Percentiles rank a stretch among this genome's conserved stretches.
These are phyloP conservation scores for Gymnocypris eckloni DNA, from an alignment of 2,797 vertebrate species.

Conservation along the genomic window DNA sequence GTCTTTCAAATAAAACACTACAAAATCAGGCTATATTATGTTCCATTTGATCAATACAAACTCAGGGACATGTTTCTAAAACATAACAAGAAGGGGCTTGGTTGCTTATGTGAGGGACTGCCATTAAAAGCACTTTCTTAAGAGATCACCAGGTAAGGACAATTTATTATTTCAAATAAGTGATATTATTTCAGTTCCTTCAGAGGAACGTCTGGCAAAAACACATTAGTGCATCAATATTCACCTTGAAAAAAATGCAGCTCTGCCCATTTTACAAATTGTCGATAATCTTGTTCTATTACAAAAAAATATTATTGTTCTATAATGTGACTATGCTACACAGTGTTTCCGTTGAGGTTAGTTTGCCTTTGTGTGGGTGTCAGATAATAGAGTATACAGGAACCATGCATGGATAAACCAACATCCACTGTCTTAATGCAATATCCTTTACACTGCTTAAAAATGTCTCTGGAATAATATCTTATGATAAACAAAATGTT, in stretches of 20 bases:
- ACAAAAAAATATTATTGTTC: not conserved
- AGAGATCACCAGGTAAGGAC: conserved; percentile 5
- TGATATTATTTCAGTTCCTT: conserved; percentile 11
- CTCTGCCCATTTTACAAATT: not conserved
- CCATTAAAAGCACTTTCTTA: conserved; percentile 15
- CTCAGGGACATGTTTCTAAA: conserved; percentile 27
- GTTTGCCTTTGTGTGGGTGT: not conserved
- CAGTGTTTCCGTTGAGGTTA: not conserved
- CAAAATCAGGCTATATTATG: conserved; percentile 9
- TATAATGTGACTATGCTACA: not conserved
- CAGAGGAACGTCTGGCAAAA: not conserved
- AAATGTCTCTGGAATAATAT: not conserved
- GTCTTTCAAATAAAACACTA: conserved; percentile 23
- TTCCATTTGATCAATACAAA: conserved; percentile 5
- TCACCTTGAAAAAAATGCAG: conserved; percentile 28
- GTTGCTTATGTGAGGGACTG: not conserved
- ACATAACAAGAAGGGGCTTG: not conserved
- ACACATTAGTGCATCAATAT: conserved; percentile 31
- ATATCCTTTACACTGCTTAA: not conserved
- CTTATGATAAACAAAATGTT: not conserved
- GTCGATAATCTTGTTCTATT: not conserved
- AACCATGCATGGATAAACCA: not conserved
- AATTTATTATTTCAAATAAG: conserved; percentile 15
- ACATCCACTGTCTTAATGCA: not conserved
- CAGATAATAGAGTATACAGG: not conserved